Base-by-base conservation (phyloP, 2,797 vertebrate genomes). In the Hemibagrus guttatus region DNA sequence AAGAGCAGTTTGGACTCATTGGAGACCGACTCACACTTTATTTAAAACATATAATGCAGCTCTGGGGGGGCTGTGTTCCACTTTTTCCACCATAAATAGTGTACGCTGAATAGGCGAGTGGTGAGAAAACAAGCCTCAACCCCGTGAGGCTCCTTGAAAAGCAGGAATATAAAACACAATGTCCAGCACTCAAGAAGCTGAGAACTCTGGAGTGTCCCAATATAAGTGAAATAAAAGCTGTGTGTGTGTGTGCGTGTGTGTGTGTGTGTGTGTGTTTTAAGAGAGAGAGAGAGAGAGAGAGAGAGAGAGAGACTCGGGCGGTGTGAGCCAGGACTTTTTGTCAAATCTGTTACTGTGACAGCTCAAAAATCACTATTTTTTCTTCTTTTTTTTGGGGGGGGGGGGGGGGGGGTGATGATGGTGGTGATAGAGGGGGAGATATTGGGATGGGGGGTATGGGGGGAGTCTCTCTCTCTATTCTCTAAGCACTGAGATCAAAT, bases 71-170 rank as follows among this genome's bases (percentile, higher is more conserved):
- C 84, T 87, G 85, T 83, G 61, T 87, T 86, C 87, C 84, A 86
- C 86, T 87, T 81, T 89, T 81, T 80, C 71, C 84, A 81, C 85
- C 88, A 88, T 89, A 90, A 88, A 90, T 89, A 88, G 86, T 85
- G 85, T 84, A 85, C 39, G 75, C 72, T 89, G 81, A 90, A 90
- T 85, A 84, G 85, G 79, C 85, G 87, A 83, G 83, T 80, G 61
- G 64, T 87, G 84, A 75, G 83, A 87, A 87, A 80, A 72, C 68
- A 81, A 87, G 82, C 82, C 66, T 63, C 42, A 28, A 42, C 76
- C 86, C 83, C 83, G 42, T 64, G 83, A 84, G 83, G 64, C 83
- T 84, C 42, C 42, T 76, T 61, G 76, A 49, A 74, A 84, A 88
- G 82, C 81, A 68, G 88, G 66, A 75, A 80, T 58, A 89, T 49